Conservation (phyloP, 1,140 invertebrate genomes). For the Trachelipus rathkii region DNA sequence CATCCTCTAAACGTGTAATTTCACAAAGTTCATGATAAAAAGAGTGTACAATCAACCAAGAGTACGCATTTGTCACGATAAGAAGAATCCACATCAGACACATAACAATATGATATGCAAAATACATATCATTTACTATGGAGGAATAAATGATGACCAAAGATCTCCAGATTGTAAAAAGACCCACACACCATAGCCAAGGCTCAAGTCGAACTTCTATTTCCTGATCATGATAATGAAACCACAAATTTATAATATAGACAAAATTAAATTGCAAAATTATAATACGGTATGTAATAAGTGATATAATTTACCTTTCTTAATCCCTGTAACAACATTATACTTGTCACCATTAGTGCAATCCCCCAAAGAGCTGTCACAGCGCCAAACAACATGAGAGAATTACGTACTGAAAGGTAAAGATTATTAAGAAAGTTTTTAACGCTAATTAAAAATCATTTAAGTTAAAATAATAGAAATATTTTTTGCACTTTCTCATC, state of each 20-base stretch:
- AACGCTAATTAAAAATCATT: no score
- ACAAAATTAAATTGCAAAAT: no score
- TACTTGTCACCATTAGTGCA: constrained; percentile 70
- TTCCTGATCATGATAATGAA: constrained; percentile 56
- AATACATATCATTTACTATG: constrained; percentile 87
- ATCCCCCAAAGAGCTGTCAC: constrained; percentile 74
- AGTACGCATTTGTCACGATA: constrained; percentile 65
- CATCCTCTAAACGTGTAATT: constrained; percentile 82
- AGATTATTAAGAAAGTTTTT: neutral
- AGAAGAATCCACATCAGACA: constrained; percentile 75
- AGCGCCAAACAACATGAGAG: constrained; percentile 75
- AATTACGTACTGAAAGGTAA: constrained; percentile 71
- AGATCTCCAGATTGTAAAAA: constrained; percentile 70
- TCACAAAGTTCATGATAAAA: constrained; percentile 80
- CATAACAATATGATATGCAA: constrained; percentile 83
- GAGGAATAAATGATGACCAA: constrained; percentile 77
- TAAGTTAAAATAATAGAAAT: no score
- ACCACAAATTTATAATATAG: no score
- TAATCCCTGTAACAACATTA: constrained; percentile 74
- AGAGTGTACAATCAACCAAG: constrained; percentile 83
- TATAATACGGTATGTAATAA: no score
- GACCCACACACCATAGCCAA: constrained; percentile 76
- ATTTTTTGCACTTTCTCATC: no score
- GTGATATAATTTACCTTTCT: constrained; percentile 61
- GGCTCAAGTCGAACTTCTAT: constrained; percentile 76